phyloP scores from a whole-genome alignment of 2,797 vertebrate genomes.

The Enteromius argenteus region DNA sequence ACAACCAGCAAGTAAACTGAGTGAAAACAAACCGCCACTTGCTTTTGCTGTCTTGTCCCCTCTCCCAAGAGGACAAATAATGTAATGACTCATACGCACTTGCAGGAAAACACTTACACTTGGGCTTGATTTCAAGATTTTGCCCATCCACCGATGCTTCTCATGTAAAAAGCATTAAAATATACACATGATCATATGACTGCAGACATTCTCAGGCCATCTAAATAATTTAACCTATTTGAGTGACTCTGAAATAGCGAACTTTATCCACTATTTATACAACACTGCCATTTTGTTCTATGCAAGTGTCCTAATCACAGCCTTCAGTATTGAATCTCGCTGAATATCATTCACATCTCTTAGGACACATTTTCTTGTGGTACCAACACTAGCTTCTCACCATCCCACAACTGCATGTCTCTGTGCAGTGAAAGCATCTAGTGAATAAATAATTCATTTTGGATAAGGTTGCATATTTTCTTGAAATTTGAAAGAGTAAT shows the following conservation, averaged over 20 bases:
- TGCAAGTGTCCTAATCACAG: slow-evolving; percentile 36
- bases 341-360: slow-evolving; percentile 39
- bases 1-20: neutral
- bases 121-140: slow-evolving; percentile 19
- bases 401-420: neutral
- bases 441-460: slow-evolving; percentile 32
- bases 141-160: neutral
- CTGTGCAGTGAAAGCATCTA: slow-evolving; percentile 25
- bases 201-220: slow-evolving; percentile 15
- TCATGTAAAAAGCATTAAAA: slow-evolving; percentile 47
- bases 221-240: slow-evolving; percentile 61
- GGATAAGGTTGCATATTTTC: slow-evolving; percentile 22
- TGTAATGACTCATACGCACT: slow-evolving; percentile 11
- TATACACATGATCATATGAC: slow-evolving; percentile 18
- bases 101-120: slow-evolving; percentile 15
- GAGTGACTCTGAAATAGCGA: slow-evolving; percentile 42
- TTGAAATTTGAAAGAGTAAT: slow-evolving; percentile 25
- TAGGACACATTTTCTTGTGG: slow-evolving; percentile 32
- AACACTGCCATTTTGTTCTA: slow-evolving; percentile 29
- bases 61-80: neutral
- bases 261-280: slow-evolving; percentile 49
- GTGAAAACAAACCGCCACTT: neutral
- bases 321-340: slow-evolving; percentile 25
- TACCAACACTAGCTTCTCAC: slow-evolving; percentile 31
- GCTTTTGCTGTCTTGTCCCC: neutral